Conservation (phyloP, 2,113 vertebrate species). For the Craseonycteris thonglongyai region DNA sequence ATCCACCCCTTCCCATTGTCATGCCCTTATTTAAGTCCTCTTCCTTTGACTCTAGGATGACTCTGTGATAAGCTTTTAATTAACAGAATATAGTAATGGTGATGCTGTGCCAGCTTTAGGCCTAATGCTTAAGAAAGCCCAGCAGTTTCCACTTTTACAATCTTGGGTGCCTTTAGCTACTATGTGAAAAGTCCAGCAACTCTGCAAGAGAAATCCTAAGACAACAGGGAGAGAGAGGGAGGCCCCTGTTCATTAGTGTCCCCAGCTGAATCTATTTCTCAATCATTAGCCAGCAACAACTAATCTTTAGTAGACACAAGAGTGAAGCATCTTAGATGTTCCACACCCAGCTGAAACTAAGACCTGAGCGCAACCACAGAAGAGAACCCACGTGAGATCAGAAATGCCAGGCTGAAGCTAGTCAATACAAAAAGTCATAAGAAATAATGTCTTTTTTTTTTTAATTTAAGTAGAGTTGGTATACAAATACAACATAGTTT, state of each 20-base stretch:
- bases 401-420: neutral
- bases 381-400: neutral
- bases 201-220: neutral
- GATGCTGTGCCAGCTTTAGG: neutral
- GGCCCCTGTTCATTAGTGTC: neutral
- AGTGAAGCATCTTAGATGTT: neutral
- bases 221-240: neutral
- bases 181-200: neutral
- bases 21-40: neutral
- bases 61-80: neutral
- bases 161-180: neutral
- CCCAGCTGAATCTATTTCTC: neutral
- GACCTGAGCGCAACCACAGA: neutral
- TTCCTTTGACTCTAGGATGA: neutral
- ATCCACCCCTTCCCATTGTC: neutral
- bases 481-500: neutral
- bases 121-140: neutral
- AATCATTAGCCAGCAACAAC: neutral
- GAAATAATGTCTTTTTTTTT: neutral
- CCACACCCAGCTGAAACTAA: neutral
- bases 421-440: neutral
- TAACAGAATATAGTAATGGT: neutral
- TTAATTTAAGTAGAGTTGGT: neutral
- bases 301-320: neutral
- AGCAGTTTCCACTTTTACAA: neutral